Evolutionary conservation across 2,888 invertebrate species (phyloP).

Genomic region (Catocala fraxini): DNA sequence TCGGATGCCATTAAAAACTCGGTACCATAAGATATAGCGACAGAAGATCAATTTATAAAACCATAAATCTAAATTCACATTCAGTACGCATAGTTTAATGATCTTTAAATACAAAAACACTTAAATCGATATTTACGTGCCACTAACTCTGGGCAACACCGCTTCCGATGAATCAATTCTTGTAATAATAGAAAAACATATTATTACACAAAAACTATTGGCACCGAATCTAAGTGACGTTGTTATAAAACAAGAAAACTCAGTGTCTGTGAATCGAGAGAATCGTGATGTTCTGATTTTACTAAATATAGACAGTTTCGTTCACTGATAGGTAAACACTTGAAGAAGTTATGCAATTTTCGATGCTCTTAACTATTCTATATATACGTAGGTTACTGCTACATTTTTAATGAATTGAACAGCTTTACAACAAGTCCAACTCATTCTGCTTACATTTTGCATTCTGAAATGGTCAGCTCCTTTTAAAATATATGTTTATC

Average conservation of each 20-base stretch:
- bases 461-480: background rate
- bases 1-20: no score
- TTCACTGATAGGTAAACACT: no score
- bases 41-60: background rate
- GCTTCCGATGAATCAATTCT: slow-evolving; percentile 36
- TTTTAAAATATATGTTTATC: background rate
- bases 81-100: background rate
- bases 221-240: slow-evolving; percentile 13
- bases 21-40: background rate
- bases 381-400: no score
- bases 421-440: no score
- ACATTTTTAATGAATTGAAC: no score
- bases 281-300: background rate
- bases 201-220: slow-evolving; percentile 33
- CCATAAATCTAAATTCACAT: slow-evolving; percentile 5
- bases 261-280: no score
- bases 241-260: background rate
- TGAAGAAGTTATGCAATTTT: background rate
- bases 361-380: no score
- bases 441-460: no score
- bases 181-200: slow-evolving; percentile 34
- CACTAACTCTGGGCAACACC: slow-evolving; percentile 38
- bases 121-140: slow-evolving; percentile 23
- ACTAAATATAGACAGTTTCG: background rate
- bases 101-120: slow-evolving; percentile 1